Base-by-base conservation (phyloP, 2,797 vertebrate genomes). In the Paedocypris micromegethes region DNA sequence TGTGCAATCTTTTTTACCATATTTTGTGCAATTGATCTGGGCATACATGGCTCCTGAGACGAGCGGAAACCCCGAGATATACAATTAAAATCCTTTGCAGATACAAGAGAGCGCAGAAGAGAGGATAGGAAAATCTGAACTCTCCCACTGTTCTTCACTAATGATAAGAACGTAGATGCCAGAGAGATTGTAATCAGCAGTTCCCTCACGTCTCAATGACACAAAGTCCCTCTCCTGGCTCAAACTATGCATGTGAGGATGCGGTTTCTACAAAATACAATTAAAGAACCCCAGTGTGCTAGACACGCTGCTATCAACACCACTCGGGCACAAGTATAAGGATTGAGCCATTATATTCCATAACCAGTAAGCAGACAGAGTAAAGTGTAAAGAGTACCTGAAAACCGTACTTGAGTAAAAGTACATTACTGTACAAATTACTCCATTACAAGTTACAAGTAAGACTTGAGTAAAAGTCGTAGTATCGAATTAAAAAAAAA, bases 31-130 rank as follows among this genome's bases (percentile, higher is more conserved):
- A 75, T 71, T 71, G 63, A 74, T 71, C 64, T 72, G 58, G 52
- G 53, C 66, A 63, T 49, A 38, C 46, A 49, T 2, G 68, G 46
- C 65, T 64, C 70, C 8, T 54, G 72, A 49, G 72, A 73, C 38
- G 23, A 39, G 52, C 4, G 58, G 46, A 44, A 57, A 73, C 68
- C 70, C 65, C 37, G 58, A 80, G 72, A 75, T 68, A 69, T 73
- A 72, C 73, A 78, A 79, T 79, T 82, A 79, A 78, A 77, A 70
- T 43, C 61, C 55, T 53, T 59, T 65, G 72, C 59, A 75, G 67
- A 73, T 45, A 70, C 53, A 64, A 70, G 63, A 57, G 53, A 9
- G 47, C 55, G 44, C 37, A 58, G 66, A 69, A 74, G 49, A 52
- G 58, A 63, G 46, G 66, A 71, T 63, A 71, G 68, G 48, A 44